phyloP scores from a whole-genome alignment of 2,888 invertebrate species.

The Eueremaeus valkanovi region DNA sequence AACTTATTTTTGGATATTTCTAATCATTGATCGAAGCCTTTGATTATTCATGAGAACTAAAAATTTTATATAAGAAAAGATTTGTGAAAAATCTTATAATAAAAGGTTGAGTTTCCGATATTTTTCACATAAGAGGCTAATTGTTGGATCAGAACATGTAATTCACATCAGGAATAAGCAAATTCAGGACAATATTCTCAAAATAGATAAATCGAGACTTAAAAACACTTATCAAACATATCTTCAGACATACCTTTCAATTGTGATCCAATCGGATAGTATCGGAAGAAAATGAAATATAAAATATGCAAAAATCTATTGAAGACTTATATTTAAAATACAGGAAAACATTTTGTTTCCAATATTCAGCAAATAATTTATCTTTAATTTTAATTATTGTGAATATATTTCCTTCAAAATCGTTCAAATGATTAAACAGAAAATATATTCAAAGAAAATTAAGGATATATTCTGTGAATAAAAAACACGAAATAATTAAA shows the following conservation, averaged over 20 bases:
- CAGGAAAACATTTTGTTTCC: neutral
- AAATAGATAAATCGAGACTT: neutral
- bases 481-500: neutral
- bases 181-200: constrained; percentile 13
- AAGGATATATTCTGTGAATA: neutral
- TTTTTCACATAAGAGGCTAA: neutral
- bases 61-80: no score
- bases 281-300: no score
- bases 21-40: neutral
- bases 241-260: neutral
- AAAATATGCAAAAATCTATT: neutral
- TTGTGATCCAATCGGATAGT: no score
- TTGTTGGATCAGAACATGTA: neutral
- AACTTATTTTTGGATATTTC: neutral
- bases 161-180: neutral
- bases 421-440: neutral
- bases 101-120: no score
- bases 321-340: neutral
- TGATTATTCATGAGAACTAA: neutral
- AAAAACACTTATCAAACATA: neutral
- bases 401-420: neutral
- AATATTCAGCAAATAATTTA: neutral
- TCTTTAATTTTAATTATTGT: neutral
- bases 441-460: neutral
- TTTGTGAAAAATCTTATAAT: no score